Conservation (phyloP, 2,797 vertebrate genomes). For the Neostethus bicornis region DNA sequence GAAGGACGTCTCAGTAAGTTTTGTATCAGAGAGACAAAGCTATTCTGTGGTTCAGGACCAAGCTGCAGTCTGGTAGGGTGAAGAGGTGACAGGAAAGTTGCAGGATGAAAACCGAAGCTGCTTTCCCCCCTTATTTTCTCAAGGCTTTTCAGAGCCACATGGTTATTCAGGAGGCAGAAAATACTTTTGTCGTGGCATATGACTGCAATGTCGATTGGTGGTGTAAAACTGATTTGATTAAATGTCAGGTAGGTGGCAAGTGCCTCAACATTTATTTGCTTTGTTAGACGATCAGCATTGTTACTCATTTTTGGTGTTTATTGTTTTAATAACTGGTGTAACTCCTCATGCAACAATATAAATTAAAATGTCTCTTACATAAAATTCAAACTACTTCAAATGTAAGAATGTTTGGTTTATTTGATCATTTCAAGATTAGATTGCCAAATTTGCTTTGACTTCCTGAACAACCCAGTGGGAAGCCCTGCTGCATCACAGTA, state of each 20-base stretch:
- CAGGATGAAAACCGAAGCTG: too few relatives aligned
- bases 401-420: background rate
- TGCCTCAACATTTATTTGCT: background rate
- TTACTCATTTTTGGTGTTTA: too few relatives aligned
- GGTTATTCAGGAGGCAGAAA: too few relatives aligned
- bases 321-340: background rate
- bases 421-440: background rate
- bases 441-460: conserved; percentile 3
- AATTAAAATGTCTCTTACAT: background rate
- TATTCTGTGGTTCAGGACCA: too few relatives aligned
- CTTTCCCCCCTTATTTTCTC: too few relatives aligned
- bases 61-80: too few relatives aligned
- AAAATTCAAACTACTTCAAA: background rate
- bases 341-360: background rate
- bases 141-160: too few relatives aligned
- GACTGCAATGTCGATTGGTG: background rate
- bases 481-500: background rate
- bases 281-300: background rate
- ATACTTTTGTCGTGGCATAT: too few relatives aligned
- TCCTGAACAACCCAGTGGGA: background rate
- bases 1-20: too few relatives aligned
- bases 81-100: too few relatives aligned
- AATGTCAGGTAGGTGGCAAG: background rate
- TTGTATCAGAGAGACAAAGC: too few relatives aligned
- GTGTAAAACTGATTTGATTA: background rate